These are phyloP conservation scores for Propithecus coquereli DNA, from an alignment of 2,113 vertebrate genomes.

Conservation along the genomic window DNA sequence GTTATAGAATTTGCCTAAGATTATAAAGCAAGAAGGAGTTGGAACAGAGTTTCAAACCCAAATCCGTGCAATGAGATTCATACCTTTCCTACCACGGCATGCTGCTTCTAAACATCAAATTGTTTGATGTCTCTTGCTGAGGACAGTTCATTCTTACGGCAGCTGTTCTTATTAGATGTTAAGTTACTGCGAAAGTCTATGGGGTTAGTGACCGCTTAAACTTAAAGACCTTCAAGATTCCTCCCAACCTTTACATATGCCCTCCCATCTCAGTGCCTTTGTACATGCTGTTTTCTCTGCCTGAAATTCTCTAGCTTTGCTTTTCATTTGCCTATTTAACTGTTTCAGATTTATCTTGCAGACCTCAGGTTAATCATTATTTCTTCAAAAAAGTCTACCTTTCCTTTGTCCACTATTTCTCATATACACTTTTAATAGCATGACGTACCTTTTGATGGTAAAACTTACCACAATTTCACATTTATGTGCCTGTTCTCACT, in stretches of 20 bases:
- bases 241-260: background rate
- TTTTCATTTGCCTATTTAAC: background rate
- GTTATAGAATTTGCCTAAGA: background rate
- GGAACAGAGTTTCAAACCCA: background rate
- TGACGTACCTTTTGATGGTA: background rate
- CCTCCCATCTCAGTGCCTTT: background rate
- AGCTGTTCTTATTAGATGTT: background rate
- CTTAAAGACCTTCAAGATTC: background rate
- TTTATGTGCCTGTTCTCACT: background rate
- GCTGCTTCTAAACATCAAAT: background rate
- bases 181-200: background rate
- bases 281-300: background rate
- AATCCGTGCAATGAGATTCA: background rate
- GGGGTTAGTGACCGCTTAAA: background rate
- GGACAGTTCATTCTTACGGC: background rate
- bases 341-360: background rate
- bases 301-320: background rate
- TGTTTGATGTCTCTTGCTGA: background rate
- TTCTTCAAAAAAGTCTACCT: background rate
- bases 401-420: background rate
- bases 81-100: background rate
- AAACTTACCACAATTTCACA: background rate
- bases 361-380: background rate
- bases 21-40: constrained; percentile 5
- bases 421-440: background rate